Base-by-base conservation (phyloP, 2,797 vertebrate species). In the Bryconaethiops microstoma region DNA sequence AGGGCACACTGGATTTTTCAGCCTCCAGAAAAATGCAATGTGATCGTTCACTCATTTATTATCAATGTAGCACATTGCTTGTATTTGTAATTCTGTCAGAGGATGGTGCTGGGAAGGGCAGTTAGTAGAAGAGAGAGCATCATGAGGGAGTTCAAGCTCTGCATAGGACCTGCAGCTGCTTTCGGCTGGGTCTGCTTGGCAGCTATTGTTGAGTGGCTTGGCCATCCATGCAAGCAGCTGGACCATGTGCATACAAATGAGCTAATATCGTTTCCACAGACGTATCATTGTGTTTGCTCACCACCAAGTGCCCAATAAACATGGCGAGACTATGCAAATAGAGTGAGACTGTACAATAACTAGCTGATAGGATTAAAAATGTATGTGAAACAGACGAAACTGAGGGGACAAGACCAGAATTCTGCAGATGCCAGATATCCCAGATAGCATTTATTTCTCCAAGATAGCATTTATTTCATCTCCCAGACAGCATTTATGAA, bases 171-270 rank as follows among this genome's bases (percentile, higher is more conserved):
- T 68, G n/a, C 10, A 6, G 62, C 65, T 63, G 35, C 13, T 16
- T 78, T 78, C 48, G 19, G 45, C 16, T 64, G 25, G 17, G 68
- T 63, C 42, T 21, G 62, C 52, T 60, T 57, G 17, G 29, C 39
- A 40, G 79, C 73, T 54, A 57, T 85, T 82, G 35, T 59, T 45
- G 74, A 67, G 35, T 54, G 35, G 13, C 76, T 74, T 77, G 69
- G 81, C 63, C 63, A 68, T 68, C 63, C 63, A 74, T 63, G 76
- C 70, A 69, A 29, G 57, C 80, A 55, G 50, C 12, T n/a, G 16
- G 48, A 14, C 74, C 52, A 39, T 69, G 50, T 19, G 83, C 77
- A 85, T 76, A 80, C 55, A 85, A 85, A 85, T 77, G 1, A 77
- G 64, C 57, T 79, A 39, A 79, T 67, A 74, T 82, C n/a, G 35